Evolutionary conservation across 2,113 vertebrate species (phyloP), one percentile per base, ranked within the genome.

Genomic region (Sciurus niger): DNA sequence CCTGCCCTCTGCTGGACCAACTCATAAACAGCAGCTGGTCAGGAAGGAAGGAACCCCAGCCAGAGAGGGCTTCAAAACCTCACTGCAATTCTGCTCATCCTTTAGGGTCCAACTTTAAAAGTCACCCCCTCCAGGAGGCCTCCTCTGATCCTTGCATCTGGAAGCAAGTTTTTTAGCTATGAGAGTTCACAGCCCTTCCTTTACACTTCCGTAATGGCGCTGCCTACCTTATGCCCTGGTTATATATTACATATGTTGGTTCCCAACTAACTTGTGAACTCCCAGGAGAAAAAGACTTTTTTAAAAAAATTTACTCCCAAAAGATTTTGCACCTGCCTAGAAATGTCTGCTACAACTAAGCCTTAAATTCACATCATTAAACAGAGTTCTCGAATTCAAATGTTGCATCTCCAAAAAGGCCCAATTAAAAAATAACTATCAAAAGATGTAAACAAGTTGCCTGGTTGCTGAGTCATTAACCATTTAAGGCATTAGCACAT

Each of bases 1-100:
- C 76, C 94, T 94, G 98, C 97, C 98, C 98, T 98, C 98, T 98
- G 92, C 97, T 98, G 98, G 98, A 96, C 0, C 3, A 90, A 88
- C 9, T 77, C 4, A 0, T 32, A 72, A 97, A 95, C 80, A 78
- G 86, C 84, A 43, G 55, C 72, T 68, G 76, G 48, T n/a, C 32
- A 37, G 22, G 12, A 72, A 22, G 13, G 40, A 92, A 10, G 28
- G 28, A 84, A n/a, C 32, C 67, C 20, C 83, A 4, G 14, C 30
- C 40, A 18, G 58, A 20, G 58, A 17, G 16, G 43, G 7, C 63
- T 63, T 60, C 24, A 28, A 46, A 77, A 58, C 8, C 37, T 58
- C 24, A 12, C 43, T n/a, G 40, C 86, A 79, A 51, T 67, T 48
- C 53, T 68, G 25, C 43, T 40, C 11, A n/a, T 34, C n/a, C 10